Evolutionary conservation across 2,113 vertebrate genomes (phyloP).

Genomic region (Cyphomyrus discorhynchus): DNA sequence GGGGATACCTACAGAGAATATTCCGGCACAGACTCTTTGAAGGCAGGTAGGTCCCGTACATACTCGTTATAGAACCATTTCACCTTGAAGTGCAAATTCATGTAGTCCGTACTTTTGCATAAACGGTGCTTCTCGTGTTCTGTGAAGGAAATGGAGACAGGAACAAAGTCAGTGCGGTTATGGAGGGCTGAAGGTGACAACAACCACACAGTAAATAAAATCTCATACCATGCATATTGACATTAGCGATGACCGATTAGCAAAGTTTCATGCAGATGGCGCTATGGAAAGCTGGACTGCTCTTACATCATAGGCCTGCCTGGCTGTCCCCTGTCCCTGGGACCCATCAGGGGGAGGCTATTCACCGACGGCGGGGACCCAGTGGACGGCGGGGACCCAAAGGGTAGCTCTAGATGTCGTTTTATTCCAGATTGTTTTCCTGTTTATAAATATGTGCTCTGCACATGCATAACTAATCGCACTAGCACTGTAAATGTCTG

Average conservation of each 20-base stretch:
- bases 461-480: neutral
- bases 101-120: constrained; percentile 99
- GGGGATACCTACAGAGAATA: constrained; percentile 85
- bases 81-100: constrained; percentile 99
- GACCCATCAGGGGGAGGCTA: neutral
- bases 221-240: neutral
- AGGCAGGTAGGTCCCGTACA: constrained; percentile 81
- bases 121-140: constrained; percentile 92
- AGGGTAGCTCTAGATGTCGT: neutral
- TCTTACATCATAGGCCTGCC: neutral
- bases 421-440: neutral
- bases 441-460: neutral
- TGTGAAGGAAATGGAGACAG: constrained; percentile 62
- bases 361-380: no score
- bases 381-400: neutral
- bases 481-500: neutral
- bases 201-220: neutral
- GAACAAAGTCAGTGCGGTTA: constrained; percentile 30
- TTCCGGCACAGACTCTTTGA: constrained; percentile 82
- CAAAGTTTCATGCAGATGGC: neutral
- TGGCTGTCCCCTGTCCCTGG: neutral
- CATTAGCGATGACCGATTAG: neutral
- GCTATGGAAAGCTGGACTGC: neutral
- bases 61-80: constrained; percentile 99
- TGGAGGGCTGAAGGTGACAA: neutral